Conservation (phyloP, 2,113 vertebrate genomes). For the Entomyzon cyanotis region DNA sequence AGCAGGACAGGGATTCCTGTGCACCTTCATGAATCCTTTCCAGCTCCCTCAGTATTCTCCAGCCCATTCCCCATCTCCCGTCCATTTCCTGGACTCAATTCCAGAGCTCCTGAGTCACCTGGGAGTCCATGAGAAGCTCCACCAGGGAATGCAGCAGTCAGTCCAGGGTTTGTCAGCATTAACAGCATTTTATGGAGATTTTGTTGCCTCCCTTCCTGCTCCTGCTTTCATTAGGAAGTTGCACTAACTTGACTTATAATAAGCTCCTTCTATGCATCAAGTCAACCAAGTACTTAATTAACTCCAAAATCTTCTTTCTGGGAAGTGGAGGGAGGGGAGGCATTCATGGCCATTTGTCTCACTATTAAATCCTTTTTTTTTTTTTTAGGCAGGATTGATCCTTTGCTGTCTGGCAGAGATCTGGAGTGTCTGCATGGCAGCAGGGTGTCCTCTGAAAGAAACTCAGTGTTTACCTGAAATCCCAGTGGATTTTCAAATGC, state of each 20-base stretch:
- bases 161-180: not conserved
- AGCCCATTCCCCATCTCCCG: no score
- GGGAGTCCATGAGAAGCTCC: not conserved
- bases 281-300: constrained; percentile 29
- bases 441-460: not conserved
- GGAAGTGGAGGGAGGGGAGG: not conserved
- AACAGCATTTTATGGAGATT: constrained; percentile 4
- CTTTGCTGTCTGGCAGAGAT: not conserved
- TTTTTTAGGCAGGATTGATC: not conserved
- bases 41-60: no score
- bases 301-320: not conserved
- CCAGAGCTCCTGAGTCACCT: no score
- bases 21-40: no score
- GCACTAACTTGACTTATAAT: not conserved
- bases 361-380: not conserved
- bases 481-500: not conserved
- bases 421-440: not conserved
- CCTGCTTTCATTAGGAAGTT: not conserved
- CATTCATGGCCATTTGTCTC: not conserved
- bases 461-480: not conserved
- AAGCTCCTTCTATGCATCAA: not conserved
- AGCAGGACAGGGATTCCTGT: no score
- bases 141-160: not conserved
- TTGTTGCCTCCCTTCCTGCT: not conserved
- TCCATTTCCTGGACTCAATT: no score